Percentiles rank a stretch among this genome's conserved stretches.
Conservation (phyloP, 2,113 vertebrate species). For the Lasiurus borealis region DNA sequence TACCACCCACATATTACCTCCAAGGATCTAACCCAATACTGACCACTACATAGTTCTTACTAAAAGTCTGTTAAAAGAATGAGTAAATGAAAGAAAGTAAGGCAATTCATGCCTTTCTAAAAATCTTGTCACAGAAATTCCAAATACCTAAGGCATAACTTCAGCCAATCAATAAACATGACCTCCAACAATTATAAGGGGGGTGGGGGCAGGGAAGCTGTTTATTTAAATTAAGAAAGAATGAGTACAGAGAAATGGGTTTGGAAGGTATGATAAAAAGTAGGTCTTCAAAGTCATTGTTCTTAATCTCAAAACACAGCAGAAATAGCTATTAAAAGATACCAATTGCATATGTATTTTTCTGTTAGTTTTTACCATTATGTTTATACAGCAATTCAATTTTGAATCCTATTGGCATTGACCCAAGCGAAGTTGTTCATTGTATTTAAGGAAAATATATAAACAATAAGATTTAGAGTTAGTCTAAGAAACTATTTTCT, state of each 20-base stretch:
- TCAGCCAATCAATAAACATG: not conserved
- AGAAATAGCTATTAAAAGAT: not conserved
- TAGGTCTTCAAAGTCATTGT: not conserved
- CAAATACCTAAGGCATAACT: not conserved
- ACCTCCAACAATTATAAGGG: not conserved
- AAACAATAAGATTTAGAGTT: conserved; percentile 19
- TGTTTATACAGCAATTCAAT: not conserved
- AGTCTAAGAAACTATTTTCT: not conserved
- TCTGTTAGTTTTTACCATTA: not conserved
- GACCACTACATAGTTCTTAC: not conserved
- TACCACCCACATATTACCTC: not conserved
- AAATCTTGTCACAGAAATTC: conserved; percentile 32
- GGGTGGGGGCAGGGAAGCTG: not conserved
- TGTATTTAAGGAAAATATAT: conserved; percentile 10
- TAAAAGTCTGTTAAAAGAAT: conserved; percentile 13
- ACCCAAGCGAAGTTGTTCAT: not conserved
- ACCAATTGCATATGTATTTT: not conserved
- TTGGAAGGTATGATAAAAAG: not conserved
- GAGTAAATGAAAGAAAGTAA: not conserved
- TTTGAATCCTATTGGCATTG: not conserved
- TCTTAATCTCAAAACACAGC: conserved; percentile 15
- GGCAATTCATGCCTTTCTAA: not conserved
- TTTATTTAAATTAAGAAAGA: conserved; percentile 4
- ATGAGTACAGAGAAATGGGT: too few species aligned
- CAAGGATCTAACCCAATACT: not conserved